Percentiles rank a stretch among this genome's conserved stretches.
Conservation (phyloP, 2,888 invertebrate species). For the Rutpela maculata region DNA sequence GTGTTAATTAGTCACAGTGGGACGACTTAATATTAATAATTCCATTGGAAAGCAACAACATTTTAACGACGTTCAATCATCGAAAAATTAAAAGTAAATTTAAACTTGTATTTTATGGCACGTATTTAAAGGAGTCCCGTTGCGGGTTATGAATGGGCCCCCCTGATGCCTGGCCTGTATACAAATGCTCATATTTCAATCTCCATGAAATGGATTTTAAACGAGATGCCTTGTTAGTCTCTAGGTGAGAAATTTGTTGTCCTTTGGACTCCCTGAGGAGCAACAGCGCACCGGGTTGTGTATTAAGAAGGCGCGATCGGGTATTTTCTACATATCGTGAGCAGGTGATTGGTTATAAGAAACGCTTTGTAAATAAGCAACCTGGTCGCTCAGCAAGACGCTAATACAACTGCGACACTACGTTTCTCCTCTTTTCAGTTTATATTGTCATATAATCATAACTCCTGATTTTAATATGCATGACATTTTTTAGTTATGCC, state of each 20-base stretch:
- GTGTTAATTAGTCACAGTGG: conserved; percentile 39
- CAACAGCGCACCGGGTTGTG: conserved; percentile 65
- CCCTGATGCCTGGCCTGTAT: conserved; percentile 68
- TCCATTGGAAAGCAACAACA: conserved; percentile 5
- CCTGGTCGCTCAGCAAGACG: conserved; percentile 68
- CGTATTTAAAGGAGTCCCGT: conserved; percentile 55
- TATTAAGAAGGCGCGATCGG: conserved; percentile 61
- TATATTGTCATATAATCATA: conserved; percentile 73
- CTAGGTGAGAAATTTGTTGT: conserved; percentile 75
- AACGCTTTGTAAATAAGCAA: conserved; percentile 62
- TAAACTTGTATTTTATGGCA: conserved; percentile 54
- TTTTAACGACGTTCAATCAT: conserved; percentile 59
- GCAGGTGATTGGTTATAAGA: conserved; percentile 56
- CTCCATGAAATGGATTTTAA: conserved; percentile 71
- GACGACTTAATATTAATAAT: conserved; percentile 16
- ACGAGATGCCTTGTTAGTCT: conserved; percentile 73
- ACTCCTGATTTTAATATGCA: conserved; percentile 72
- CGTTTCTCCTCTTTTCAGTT: conserved; percentile 65
- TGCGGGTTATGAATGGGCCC: conserved; percentile 69
- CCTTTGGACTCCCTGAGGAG: conserved; percentile 70
- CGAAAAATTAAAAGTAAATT: conserved; percentile 61
- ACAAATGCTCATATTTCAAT: conserved; percentile 72
- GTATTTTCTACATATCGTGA: conserved; percentile 49
- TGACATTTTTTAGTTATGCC: conserved; percentile 64
- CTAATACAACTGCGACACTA: conserved; percentile 70